A percentile compares a stretch with the other conserved stretches of the same genome.
phyloP scores from a whole-genome alignment of 2,888 invertebrate genomes.

The Liodrosophila aerea region DNA sequence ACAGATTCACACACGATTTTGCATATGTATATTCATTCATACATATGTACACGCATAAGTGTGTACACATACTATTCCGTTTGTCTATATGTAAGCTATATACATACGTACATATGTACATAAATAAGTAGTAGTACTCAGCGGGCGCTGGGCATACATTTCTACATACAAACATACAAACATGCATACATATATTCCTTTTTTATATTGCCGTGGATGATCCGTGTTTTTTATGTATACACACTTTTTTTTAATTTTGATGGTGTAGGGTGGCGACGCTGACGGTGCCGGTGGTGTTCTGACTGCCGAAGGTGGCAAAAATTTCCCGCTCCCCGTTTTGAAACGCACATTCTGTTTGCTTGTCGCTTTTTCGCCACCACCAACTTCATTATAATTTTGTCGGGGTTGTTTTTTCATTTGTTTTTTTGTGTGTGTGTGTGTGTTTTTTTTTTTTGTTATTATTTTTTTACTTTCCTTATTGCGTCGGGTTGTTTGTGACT shows the following conservation, averaged over 20 bases:
- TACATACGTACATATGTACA: background rate
- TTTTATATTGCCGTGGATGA: slow-evolving; percentile 58
- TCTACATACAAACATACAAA: too few relatives aligned
- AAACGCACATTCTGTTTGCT: slow-evolving; percentile 52
- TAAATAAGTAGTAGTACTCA: background rate
- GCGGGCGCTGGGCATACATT: too few relatives aligned
- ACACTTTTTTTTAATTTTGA: slow-evolving; percentile 60
- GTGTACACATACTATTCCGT: background rate
- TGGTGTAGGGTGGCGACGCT: slow-evolving; percentile 52
- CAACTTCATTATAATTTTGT: slow-evolving; percentile 76
- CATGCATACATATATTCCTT: background rate
- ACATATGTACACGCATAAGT: background rate
- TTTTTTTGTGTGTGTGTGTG: slow-evolving; percentile 41
- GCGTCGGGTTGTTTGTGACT: slow-evolving; percentile 8
- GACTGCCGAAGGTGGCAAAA: slow-evolving; percentile 68
- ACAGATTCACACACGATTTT: background rate
- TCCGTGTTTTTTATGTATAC: slow-evolving; percentile 62
- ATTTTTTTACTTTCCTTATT: slow-evolving; percentile 13
- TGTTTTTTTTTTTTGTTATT: slow-evolving; percentile 32
- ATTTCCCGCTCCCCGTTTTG: slow-evolving; percentile 47
- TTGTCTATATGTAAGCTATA: too few relatives aligned
- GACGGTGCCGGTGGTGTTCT: slow-evolving; percentile 48
- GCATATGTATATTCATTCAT: background rate
- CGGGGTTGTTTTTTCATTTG: slow-evolving; percentile 72
- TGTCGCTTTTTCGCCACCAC: slow-evolving; percentile 60